Percentiles rank a stretch among this genome's conserved stretches.
phyloP scores from a whole-genome alignment of 2,113 vertebrate species.

The Galeopterus variegatus region DNA sequence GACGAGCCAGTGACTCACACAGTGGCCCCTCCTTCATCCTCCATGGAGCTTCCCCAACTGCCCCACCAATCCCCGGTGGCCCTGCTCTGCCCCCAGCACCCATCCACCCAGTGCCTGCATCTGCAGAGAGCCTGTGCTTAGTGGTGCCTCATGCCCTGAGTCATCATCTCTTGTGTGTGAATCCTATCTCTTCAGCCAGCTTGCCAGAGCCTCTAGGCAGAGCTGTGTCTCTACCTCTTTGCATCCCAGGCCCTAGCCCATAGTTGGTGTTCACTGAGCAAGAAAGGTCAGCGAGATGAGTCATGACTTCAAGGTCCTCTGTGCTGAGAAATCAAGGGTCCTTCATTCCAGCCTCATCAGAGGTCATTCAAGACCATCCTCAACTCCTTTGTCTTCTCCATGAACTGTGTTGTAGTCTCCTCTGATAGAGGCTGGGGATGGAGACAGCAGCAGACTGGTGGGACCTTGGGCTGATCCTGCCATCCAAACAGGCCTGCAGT shows the following conservation, averaged over 20 bases:
- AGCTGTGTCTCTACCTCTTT: accelerated
- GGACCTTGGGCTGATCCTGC: neutral
- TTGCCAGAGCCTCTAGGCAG: accelerated
- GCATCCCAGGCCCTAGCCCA: neutral
- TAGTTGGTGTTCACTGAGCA: neutral
- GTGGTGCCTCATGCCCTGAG: neutral
- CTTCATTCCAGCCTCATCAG: neutral
- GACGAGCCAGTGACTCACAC: neutral
- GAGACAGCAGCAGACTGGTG: neutral
- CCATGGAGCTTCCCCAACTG: neutral
- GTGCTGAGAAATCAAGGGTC: neutral
- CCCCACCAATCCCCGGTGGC: neutral
- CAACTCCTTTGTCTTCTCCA: neutral
- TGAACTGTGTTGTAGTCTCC: neutral
- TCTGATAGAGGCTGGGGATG: neutral
- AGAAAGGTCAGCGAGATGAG: accelerated
- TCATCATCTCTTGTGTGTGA: neutral
- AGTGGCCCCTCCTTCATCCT: neutral
- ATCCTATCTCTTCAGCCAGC: slow-evolving; percentile 40
- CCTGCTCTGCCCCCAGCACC: neutral
- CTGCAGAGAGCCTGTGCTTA: accelerated
- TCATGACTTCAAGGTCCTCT: neutral
- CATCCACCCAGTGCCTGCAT: accelerated
- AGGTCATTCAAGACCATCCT: neutral
- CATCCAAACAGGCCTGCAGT: neutral